These are phyloP conservation scores for Hormiphora californensis DNA, from an alignment of 37 sponge, comb jelly and placozoan genomes.

Conservation along the genomic window DNA sequence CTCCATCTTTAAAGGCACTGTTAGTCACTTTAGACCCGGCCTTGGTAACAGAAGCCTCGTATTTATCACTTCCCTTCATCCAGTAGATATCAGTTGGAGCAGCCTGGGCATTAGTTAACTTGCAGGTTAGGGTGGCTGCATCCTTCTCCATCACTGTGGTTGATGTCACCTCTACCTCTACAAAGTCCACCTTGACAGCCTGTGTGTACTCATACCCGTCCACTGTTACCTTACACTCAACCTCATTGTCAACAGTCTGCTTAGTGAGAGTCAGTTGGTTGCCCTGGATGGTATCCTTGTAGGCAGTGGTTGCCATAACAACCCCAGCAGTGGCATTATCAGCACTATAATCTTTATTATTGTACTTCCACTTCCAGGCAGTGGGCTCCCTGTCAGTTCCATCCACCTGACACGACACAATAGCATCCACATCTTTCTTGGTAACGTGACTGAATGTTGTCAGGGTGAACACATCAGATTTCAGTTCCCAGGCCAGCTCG, in stretches of 20 bases:
- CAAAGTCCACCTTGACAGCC: not conserved
- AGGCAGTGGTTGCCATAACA: not conserved
- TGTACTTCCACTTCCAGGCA: not conserved
- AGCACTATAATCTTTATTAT: not conserved
- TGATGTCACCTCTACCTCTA: not conserved
- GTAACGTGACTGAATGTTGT: not conserved
- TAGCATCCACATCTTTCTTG: not conserved
- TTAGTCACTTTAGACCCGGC: not conserved
- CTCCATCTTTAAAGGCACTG: not conserved
- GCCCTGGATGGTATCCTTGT: not conserved
- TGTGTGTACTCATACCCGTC: not conserved
- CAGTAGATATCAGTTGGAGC: constrained; percentile 7
- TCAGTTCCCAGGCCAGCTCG: not conserved
- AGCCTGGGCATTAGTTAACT: not conserved
- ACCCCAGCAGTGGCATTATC: not conserved
- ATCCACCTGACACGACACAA: not conserved
- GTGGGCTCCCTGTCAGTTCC: not conserved
- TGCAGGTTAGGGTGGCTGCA: not conserved
- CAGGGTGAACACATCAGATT: not conserved
- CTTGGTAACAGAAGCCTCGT: not conserved
- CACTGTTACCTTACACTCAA: not conserved
- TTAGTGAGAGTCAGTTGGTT: not conserved
- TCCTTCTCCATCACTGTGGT: not conserved
- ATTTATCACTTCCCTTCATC: not conserved
- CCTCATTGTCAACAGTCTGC: not conserved